Percentiles rank a stretch among this genome's conserved stretches.
These are phyloP conservation scores for Andrena marginata DNA, from an alignment of 2,888 invertebrate genomes.

Conservation along the genomic window DNA sequence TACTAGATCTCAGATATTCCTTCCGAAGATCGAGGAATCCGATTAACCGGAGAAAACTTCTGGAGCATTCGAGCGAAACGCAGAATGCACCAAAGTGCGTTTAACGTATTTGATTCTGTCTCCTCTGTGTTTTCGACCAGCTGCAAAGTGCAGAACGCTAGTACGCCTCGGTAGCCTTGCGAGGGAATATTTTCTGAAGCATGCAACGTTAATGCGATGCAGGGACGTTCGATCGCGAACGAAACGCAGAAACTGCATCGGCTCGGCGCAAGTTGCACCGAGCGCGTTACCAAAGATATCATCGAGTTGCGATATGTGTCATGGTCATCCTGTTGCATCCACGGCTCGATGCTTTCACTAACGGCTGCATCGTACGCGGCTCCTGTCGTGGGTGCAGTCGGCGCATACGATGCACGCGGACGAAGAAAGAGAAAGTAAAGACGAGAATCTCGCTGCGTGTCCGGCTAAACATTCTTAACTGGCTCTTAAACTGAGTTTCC, in stretches of 20 bases:
- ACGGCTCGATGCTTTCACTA: slow-evolving; percentile 76
- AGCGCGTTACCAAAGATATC: slow-evolving; percentile 31
- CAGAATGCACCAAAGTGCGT: no score
- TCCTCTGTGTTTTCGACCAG: no score
- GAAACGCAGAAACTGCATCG: slow-evolving; percentile 16
- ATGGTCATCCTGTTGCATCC: slow-evolving; percentile 81
- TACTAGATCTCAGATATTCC: no score
- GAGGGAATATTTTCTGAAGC: background rate
- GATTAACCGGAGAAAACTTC: no score
- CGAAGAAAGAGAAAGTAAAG: slow-evolving; percentile 44
- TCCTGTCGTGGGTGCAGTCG: slow-evolving; percentile 44
- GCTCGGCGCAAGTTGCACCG: slow-evolving; percentile 15
- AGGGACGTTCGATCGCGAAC: background rate
- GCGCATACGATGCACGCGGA: slow-evolving; percentile 18
- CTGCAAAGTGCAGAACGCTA: no score
- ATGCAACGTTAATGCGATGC: background rate
- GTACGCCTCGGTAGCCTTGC: no score
- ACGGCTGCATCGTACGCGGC: slow-evolving; percentile 43
- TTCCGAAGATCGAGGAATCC: no score
- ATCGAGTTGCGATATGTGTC: slow-evolving; percentile 79
- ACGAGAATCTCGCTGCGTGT: background rate
- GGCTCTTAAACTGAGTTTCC: background rate
- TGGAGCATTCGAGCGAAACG: no score
- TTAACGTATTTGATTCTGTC: background rate
- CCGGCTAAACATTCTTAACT: background rate